phyloP scores from a whole-genome alignment of 2,113 vertebrate species.

The Mus pahari region DNA sequence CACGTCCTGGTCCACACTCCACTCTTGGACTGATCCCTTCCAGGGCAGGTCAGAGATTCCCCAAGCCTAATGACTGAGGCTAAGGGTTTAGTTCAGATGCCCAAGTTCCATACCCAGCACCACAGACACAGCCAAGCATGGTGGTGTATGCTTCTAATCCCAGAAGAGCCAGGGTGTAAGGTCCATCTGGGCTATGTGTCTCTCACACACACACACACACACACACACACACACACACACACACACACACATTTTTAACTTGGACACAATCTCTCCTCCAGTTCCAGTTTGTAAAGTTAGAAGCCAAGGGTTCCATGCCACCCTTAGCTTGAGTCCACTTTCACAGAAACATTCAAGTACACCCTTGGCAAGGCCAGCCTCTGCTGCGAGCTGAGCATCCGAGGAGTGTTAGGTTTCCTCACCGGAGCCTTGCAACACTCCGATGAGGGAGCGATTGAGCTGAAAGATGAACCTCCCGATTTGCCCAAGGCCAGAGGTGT shows the following conservation, averaged over 20 bases:
- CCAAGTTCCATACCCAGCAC: no score
- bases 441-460: background rate
- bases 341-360: background rate
- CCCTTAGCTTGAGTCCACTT: background rate
- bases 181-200: background rate
- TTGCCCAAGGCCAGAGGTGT: conserved; percentile 26
- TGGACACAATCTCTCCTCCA: background rate
- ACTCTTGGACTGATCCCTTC: background rate
- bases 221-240: background rate
- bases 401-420: background rate
- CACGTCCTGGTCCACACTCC: background rate
- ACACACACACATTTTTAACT: background rate
- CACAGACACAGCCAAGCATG: background rate
- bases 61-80: background rate
- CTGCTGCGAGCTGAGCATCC: background rate
- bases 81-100: background rate
- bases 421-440: background rate
- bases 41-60: background rate
- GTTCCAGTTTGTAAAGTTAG: background rate
- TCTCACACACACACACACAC: no score
- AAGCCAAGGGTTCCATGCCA: background rate
- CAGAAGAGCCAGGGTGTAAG: background rate
- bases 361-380: background rate
- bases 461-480: background rate
- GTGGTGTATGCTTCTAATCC: background rate